Evolutionary conservation across 2,888 invertebrate genomes (phyloP).

Genomic region (Plusia festucae): DNA sequence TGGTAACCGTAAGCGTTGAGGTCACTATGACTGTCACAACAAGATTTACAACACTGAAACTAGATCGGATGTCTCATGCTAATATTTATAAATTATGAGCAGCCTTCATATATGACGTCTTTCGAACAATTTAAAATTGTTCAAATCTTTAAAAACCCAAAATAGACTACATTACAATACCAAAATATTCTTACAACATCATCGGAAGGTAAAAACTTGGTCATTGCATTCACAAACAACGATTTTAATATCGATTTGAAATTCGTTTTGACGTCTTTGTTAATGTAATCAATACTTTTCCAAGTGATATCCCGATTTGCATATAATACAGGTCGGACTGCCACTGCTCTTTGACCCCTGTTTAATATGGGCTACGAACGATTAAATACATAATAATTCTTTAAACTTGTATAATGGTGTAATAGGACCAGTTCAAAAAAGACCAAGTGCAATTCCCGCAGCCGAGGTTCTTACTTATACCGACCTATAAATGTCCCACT

Average conservation of each 20-base stretch:
- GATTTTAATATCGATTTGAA: constrained; percentile 58
- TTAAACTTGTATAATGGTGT: constrained; percentile 14
- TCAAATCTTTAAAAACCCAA: constrained; percentile 34
- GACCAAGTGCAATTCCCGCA: background rate
- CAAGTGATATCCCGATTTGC: constrained; percentile 52
- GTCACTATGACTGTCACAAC: background rate
- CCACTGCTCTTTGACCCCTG: constrained; percentile 47
- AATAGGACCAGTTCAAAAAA: background rate
- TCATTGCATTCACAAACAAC: constrained; percentile 60
- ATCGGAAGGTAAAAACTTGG: constrained; percentile 58
- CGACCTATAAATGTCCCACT: too few species aligned
- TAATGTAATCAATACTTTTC: constrained; percentile 57
- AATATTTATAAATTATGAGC: background rate
- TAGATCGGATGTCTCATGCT: background rate
- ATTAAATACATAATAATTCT: constrained; percentile 12
- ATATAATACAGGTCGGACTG: constrained; percentile 65
- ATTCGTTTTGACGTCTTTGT: constrained; percentile 60
- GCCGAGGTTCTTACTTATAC: background rate
- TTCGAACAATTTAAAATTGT: constrained; percentile 37
- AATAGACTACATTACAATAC: constrained; percentile 56
- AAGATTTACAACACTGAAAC: background rate
- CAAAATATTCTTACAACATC: constrained; percentile 49
- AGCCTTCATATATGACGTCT: constrained; percentile 18
- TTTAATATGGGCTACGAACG: constrained; percentile 31
- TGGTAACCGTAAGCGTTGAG: background rate